Evolutionary conservation across 1,140 invertebrate genomes (phyloP).

Genomic region (Druon quercuslanigerum): DNA sequence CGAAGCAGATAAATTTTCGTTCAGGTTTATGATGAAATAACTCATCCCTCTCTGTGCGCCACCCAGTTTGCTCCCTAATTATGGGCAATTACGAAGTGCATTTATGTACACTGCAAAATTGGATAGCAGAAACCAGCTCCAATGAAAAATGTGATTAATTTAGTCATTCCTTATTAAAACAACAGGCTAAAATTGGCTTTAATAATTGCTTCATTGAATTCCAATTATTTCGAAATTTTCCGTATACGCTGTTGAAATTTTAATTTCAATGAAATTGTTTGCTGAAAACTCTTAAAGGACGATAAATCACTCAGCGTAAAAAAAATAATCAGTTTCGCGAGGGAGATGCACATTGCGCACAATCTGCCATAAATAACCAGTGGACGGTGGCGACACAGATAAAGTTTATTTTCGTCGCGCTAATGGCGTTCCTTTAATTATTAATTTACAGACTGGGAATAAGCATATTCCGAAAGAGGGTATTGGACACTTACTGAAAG

Average conservation of each 20-base stretch:
- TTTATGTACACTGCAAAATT: slow-evolving; percentile 25
- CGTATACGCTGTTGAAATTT: not conserved
- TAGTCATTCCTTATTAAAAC: no score
- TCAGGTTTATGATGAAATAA: slow-evolving; percentile 17
- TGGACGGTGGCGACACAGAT: slow-evolving; percentile 29
- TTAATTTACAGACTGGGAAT: slow-evolving; percentile 31
- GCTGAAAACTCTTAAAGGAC: slow-evolving; percentile 11
- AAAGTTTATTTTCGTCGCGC: slow-evolving; percentile 29
- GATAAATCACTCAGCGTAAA: slow-evolving; percentile 3
- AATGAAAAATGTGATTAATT: no score
- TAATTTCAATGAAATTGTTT: slow-evolving; percentile 23
- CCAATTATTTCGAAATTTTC: slow-evolving; percentile 1
- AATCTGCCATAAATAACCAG: slow-evolving; percentile 19
- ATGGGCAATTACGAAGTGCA: slow-evolving; percentile 23
- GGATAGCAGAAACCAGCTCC: no score
- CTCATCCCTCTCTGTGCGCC: slow-evolving; percentile 17
- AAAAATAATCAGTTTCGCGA: slow-evolving; percentile 28
- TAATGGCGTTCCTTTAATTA: slow-evolving; percentile 30
- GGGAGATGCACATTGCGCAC: slow-evolving; percentile 15
- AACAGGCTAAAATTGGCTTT: no score
- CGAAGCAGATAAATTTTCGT: slow-evolving; percentile 25
- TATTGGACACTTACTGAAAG: not conserved
- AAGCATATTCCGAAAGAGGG: not conserved
- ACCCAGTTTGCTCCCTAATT: slow-evolving; percentile 24
- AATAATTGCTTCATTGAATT: not conserved